phyloP scores from a whole-genome alignment of 2,888 invertebrate species.

The Dolomedes plantarius region DNA sequence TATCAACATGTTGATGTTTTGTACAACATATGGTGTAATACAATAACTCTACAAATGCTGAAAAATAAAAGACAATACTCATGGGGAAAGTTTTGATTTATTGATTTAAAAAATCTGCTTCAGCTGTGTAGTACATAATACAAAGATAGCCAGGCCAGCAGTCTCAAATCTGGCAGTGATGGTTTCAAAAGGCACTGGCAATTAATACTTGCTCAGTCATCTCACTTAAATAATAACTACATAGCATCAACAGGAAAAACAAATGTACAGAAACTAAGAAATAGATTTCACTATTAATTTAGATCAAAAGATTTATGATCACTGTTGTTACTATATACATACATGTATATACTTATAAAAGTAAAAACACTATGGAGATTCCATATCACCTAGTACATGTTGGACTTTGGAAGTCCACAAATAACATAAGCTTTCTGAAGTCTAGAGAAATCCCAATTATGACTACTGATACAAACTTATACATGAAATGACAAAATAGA shows the following conservation, averaged over 20 bases:
- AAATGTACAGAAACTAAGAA: not conserved
- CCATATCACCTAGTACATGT: conserved; percentile 20
- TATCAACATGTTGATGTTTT: too few species aligned
- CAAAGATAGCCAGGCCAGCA: conserved; percentile 31
- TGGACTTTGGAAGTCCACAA: not conserved
- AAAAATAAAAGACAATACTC: too few species aligned
- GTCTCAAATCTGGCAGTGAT: conserved; percentile 25
- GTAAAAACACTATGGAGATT: conserved; percentile 33
- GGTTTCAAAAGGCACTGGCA: conserved; percentile 31
- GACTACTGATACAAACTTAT: conserved; percentile 3
- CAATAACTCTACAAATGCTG: too few species aligned
- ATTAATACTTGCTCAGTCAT: conserved; percentile 27
- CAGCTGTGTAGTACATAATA: conserved; percentile 29
- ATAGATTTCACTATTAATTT: not conserved
- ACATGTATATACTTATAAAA: conserved; percentile 22
- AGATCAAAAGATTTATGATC: not conserved
- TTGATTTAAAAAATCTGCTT: conserved; percentile 7
- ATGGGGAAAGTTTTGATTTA: conserved; percentile 25
- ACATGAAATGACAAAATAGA: not conserved
- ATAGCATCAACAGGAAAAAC: conserved; percentile 20
- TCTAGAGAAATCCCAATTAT: conserved; percentile 4
- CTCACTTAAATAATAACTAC: conserved; percentile 15
- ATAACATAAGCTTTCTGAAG: not conserved
- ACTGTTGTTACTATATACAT: conserved; percentile 24
- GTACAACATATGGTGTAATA: too few species aligned